These are phyloP conservation scores for Neosilurus hyrtlii DNA, from an alignment of 2,797 vertebrate species.

Conservation along the genomic window DNA sequence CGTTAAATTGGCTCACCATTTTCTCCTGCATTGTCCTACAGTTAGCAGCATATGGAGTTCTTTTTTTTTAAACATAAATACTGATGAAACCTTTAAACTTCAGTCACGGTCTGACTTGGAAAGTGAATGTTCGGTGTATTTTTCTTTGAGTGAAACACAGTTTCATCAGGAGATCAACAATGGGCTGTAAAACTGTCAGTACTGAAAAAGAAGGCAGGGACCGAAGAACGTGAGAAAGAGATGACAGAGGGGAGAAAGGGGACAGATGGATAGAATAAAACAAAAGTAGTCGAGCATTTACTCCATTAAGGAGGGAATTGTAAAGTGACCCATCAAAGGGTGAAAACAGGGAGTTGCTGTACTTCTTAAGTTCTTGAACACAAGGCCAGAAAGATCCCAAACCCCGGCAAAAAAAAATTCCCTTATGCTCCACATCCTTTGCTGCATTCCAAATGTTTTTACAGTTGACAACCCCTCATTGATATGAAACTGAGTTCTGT, in stretches of 20 bases:
- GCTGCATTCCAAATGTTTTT: constrained; percentile 1
- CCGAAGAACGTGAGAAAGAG: constrained; percentile 55
- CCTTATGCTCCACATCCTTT: neutral
- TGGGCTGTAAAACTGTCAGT: constrained; percentile 53
- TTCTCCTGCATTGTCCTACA: neutral
- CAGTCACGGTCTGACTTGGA: neutral
- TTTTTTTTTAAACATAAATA: neutral
- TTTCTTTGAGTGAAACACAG: constrained; percentile 56
- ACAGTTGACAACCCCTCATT: neutral
- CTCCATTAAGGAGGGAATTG: constrained; percentile 57
- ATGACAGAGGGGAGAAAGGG: constrained; percentile 59
- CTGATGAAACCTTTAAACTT: neutral
- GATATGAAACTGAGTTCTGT: neutral
- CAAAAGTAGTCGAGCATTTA: constrained; percentile 37
- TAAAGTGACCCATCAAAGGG: constrained; percentile 64
- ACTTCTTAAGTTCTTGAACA: constrained; percentile 7
- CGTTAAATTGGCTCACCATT: neutral
- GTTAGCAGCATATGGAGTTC: constrained; percentile 47
- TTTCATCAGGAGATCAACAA: constrained; percentile 61
- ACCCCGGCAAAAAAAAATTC: neutral
- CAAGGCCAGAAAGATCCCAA: constrained; percentile 1
- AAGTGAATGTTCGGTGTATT: constrained; percentile 56
- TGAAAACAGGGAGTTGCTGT: constrained; percentile 5
- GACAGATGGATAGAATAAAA: constrained; percentile 51
- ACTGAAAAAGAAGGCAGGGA: constrained; percentile 56